Conservation (phyloP, 2,113 vertebrate species). For the Seriola rivoliana region DNA sequence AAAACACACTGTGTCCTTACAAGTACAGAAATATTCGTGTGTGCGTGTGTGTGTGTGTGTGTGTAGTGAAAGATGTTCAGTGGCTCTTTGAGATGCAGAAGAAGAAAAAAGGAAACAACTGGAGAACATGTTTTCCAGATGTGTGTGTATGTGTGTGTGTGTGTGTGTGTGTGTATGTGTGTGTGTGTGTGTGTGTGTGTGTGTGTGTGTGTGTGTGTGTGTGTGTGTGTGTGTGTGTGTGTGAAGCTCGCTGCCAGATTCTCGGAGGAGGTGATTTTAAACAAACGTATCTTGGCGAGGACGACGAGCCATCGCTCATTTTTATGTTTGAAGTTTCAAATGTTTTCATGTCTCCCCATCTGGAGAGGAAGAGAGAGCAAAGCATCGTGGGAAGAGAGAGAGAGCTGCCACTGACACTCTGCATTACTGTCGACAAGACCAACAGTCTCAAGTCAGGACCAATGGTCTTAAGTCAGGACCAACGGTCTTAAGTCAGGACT, state of each 20-base stretch:
- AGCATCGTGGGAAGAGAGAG: slow-evolving; percentile 67
- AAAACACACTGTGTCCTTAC: neutral
- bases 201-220: neutral
- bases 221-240: neutral
- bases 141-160: slow-evolving; percentile 32
- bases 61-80: neutral
- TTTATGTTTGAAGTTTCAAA: slow-evolving; percentile 74
- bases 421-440: too few relatives aligned
- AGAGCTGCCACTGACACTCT: too few relatives aligned
- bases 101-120: slow-evolving; percentile 14
- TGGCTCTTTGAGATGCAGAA: neutral
- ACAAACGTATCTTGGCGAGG: slow-evolving; percentile 56
- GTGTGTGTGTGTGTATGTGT: neutral
- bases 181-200: neutral
- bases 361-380: slow-evolving; percentile 58
- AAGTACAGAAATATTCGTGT: neutral
- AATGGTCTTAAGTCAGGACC: too few relatives aligned
- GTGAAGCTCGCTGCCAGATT: slow-evolving; percentile 59
- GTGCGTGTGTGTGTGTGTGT: neutral
- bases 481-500: too few relatives aligned
- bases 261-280: slow-evolving; percentile 73
- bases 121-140: slow-evolving; percentile 73
- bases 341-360: slow-evolving; percentile 63
- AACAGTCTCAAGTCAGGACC: too few relatives aligned
- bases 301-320: slow-evolving; percentile 77